Conservation (phyloP, 2,113 vertebrate genomes). For the Scomber japonicus region DNA sequence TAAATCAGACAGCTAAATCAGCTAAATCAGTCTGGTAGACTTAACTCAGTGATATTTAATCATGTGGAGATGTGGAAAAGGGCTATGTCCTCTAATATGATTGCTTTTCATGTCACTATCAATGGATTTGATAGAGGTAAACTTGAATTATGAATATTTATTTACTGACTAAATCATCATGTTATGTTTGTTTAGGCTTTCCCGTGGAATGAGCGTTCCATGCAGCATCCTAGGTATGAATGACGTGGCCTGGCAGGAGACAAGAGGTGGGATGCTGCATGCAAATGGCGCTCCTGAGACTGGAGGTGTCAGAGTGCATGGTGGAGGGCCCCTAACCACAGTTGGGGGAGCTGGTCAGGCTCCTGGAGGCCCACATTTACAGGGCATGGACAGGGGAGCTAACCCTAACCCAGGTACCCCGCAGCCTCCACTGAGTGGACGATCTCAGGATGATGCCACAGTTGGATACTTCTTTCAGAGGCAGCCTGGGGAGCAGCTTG, state of each 20-base stretch:
- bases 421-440: conserved; percentile 77
- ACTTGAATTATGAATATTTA: background rate
- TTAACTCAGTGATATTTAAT: background rate
- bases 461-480: conserved; percentile 86
- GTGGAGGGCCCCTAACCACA: conserved; percentile 70
- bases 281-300: conserved; percentile 80
- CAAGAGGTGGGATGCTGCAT: conserved; percentile 84
- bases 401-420: conserved; percentile 72
- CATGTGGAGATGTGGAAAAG: background rate
- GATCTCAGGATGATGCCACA: conserved; percentile 82
- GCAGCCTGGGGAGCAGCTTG: conserved; percentile 82
- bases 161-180: background rate
- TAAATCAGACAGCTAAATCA: background rate
- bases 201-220: conserved; percentile 85
- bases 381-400: conserved; percentile 77
- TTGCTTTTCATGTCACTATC: background rate
- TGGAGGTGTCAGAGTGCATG: conserved; percentile 71
- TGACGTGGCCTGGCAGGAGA: conserved; percentile 89
- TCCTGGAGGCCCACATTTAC: conserved; percentile 75
- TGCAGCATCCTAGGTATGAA: conserved; percentile 88
- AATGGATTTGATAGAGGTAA: background rate
- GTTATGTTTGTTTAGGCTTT: conserved; percentile 70
- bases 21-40: background rate
- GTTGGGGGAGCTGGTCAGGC: conserved; percentile 71
- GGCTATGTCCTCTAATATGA: background rate